Percentiles rank a stretch among this genome's conserved stretches.
phyloP scores from a whole-genome alignment of 2,797 vertebrate genomes.

The Rhincodon typus region DNA sequence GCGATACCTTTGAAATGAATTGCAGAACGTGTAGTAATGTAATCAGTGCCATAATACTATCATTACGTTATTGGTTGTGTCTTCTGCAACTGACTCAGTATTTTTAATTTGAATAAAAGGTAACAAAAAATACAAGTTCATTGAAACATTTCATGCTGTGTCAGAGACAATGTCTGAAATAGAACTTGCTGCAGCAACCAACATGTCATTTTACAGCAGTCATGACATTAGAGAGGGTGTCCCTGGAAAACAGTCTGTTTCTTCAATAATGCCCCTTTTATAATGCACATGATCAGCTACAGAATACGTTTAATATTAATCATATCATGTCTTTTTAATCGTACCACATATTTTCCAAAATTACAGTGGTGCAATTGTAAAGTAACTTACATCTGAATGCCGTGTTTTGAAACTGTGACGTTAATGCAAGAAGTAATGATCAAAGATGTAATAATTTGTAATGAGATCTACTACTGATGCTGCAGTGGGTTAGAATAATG shows the following conservation, averaged over 20 bases:
- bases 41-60: background rate
- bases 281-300: background rate
- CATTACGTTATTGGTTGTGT: background rate
- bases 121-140: background rate
- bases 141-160: background rate
- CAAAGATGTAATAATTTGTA: background rate
- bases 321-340: background rate
- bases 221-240: background rate
- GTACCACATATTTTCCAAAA: background rate
- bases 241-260: background rate
- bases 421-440: background rate
- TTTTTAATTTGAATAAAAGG: constrained; percentile 4
- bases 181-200: background rate
- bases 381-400: background rate
- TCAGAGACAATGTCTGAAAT: background rate
- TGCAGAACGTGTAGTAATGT: background rate
- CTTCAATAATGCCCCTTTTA: background rate
- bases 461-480: constrained; percentile 7
- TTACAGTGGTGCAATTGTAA: background rate
- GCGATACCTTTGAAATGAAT: background rate
- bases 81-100: background rate
- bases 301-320: background rate
- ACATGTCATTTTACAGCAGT: background rate
- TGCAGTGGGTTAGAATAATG: constrained; percentile 10
- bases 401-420: background rate